Conservation (phyloP, 2,888 invertebrate genomes). For the Galeruca laticollis region DNA sequence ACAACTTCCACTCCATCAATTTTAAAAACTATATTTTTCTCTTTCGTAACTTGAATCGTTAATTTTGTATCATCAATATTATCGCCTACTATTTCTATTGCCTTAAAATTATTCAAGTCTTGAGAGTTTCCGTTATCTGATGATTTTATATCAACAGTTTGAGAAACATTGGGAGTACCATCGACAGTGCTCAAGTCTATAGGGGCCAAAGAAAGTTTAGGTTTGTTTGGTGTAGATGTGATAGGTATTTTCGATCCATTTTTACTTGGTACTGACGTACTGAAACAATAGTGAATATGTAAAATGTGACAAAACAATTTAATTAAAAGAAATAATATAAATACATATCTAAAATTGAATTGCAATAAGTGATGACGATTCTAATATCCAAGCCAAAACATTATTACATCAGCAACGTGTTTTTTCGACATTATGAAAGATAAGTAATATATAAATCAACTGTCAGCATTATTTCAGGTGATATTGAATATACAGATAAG, state of each 20-base stretch:
- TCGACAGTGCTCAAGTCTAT: conserved; percentile 25
- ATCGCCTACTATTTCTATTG: neutral
- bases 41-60: conserved; percentile 8
- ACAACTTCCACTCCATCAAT: neutral
- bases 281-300: conserved; percentile 19
- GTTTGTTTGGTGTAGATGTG: conserved; percentile 33
- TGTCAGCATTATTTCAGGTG: too few species aligned
- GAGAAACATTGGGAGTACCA: neutral
- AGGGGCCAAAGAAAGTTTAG: conserved; percentile 11
- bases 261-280: neutral
- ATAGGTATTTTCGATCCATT: conserved; percentile 14
- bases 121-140: neutral
- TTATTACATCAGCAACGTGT: too few species aligned
- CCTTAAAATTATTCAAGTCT: neutral
- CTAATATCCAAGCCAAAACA: too few species aligned
- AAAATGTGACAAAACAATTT: neutral
- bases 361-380: too few species aligned
- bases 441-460: too few species aligned
- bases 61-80: neutral
- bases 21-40: conserved; percentile 14
- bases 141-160: neutral
- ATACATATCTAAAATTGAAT: too few species aligned
- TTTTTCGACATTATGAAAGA: too few species aligned
- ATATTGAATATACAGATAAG: too few species aligned
- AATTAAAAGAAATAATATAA: neutral